Evolutionary conservation across 92 coral and sea anemone genomes (phyloP).

Genomic region (Pocillopora meandrina): DNA sequence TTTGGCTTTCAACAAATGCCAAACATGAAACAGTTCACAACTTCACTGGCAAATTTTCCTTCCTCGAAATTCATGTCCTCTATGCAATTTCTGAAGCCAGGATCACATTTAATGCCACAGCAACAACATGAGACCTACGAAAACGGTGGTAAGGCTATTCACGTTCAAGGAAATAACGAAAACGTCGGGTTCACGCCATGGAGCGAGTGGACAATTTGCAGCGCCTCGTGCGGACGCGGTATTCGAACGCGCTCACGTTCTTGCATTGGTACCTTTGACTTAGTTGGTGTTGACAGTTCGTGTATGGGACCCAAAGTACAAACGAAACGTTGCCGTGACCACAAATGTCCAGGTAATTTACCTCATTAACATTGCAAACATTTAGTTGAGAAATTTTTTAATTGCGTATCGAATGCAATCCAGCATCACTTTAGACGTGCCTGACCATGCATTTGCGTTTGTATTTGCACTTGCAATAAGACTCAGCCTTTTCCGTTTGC

Average conservation of each 20-base stretch:
- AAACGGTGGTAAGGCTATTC: constrained; percentile 29
- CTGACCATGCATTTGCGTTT: no score
- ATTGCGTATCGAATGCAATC: no score
- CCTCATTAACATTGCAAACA: no score
- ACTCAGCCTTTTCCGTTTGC: no score
- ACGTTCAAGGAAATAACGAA: constrained; percentile 9
- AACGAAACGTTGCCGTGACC: constrained; percentile 42
- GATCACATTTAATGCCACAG: neutral
- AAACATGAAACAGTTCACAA: constrained; percentile 1
- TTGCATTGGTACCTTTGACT: constrained; percentile 24
- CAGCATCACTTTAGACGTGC: no score
- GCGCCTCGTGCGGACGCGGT: constrained; percentile 67
- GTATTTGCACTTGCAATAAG: no score
- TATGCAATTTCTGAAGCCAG: constrained; percentile 17
- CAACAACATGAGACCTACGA: constrained; percentile 17
- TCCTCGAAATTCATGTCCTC: neutral
- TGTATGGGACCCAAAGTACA: constrained; percentile 53
- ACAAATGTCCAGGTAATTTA: constrained; percentile 47
- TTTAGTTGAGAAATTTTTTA: no score
- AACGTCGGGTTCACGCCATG: constrained; percentile 60
- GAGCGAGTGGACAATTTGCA: constrained; percentile 71
- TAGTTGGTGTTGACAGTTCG: constrained; percentile 5
- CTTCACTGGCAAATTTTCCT: neutral
- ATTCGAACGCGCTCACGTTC: constrained; percentile 59
- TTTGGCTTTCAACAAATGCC: constrained; percentile 19